These are phyloP conservation scores for Drosophila yooni DNA, from an alignment of 2,888 invertebrate genomes.

Conservation along the genomic window DNA sequence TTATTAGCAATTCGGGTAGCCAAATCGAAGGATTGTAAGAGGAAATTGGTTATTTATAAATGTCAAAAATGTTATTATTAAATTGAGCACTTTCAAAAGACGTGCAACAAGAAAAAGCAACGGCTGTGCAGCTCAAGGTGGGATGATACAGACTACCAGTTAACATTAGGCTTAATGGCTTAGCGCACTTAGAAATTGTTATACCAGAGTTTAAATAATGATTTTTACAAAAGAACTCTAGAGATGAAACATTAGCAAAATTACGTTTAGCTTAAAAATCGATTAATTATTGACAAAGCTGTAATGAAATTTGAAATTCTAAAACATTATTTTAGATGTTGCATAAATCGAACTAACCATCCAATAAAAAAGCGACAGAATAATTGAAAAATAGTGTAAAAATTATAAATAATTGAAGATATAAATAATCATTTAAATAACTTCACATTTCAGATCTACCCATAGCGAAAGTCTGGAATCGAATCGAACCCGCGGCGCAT, in stretches of 20 bases:
- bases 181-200: background rate
- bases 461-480: background rate
- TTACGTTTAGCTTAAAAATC: background rate
- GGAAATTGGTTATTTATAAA: conserved; percentile 81
- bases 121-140: background rate
- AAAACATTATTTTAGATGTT: background rate
- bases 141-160: too few relatives aligned
- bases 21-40: conserved; percentile 36
- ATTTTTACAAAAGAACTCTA: background rate
- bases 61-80: conserved; percentile 52
- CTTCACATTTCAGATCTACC: background rate
- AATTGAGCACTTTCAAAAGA: conserved; percentile 48
- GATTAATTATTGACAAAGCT: background rate
- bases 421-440: background rate
- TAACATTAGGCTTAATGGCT: background rate
- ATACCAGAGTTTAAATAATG: background rate
- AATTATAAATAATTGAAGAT: background rate
- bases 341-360: background rate
- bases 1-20: conserved; percentile 59
- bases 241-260: background rate
- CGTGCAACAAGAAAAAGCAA: background rate
- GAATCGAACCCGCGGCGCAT: background rate
- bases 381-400: background rate
- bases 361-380: background rate
- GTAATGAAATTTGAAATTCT: background rate